Conservation (phyloP, 2,888 invertebrate species). For the Campopleginae sp. region DNA sequence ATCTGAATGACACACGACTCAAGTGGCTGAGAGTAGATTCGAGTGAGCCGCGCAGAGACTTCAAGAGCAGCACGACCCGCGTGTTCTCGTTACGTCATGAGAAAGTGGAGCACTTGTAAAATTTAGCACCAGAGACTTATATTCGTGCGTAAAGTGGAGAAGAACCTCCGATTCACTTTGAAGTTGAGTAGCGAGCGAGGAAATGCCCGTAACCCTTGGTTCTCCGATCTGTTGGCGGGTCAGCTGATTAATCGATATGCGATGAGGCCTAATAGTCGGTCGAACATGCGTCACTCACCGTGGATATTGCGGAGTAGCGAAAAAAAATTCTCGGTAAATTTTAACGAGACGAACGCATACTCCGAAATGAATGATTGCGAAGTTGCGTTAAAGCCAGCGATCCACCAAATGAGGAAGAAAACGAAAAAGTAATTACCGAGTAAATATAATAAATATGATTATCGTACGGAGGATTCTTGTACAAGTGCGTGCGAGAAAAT, state of each 20-base stretch:
- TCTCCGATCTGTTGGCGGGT: conserved; percentile 59
- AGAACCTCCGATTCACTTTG: neutral
- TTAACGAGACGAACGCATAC: conserved; percentile 17
- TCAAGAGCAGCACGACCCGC: conserved; percentile 17
- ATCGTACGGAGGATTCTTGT: conserved; percentile 16
- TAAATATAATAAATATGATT: conserved; percentile 35
- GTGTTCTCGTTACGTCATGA: conserved; percentile 48
- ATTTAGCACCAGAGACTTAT: conserved; percentile 33
- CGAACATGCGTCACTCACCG: conserved; percentile 51
- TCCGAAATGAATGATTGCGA: conserved; percentile 48
- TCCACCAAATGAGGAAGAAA: neutral
- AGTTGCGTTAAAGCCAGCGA: conserved; percentile 44
- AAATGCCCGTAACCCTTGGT: conserved; percentile 58
- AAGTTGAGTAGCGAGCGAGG: conserved; percentile 38
- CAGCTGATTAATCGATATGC: conserved; percentile 68
- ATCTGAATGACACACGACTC: conserved; percentile 51
- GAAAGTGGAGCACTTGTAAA: conserved; percentile 14
- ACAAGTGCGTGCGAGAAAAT: conserved; percentile 30
- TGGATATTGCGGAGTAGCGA: conserved; percentile 22
- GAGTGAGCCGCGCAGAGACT: conserved; percentile 14
- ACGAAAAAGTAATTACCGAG: conserved; percentile 30
- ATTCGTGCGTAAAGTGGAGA: conserved; percentile 26
- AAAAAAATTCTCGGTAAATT: conserved; percentile 5
- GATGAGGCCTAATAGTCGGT: conserved; percentile 53
- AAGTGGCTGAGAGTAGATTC: conserved; percentile 54